These are phyloP conservation scores for Craterocephalus amniculus DNA, from an alignment of 2,797 vertebrate genomes.

Conservation along the genomic window DNA sequence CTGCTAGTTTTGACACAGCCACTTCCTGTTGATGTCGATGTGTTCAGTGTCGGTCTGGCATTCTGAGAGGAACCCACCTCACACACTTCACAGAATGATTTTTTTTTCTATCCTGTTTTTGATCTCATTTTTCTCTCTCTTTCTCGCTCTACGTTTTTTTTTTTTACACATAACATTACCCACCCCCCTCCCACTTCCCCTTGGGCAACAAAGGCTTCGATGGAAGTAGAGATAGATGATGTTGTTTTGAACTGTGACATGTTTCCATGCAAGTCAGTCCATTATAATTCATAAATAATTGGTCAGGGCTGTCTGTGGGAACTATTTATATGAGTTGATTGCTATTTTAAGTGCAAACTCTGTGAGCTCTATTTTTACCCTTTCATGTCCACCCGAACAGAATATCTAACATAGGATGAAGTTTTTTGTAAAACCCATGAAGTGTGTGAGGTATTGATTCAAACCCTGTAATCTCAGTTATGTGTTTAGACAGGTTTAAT, in stretches of 20 bases:
- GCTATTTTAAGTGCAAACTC: slow-evolving; percentile 62
- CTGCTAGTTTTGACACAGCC: slow-evolving; percentile 50
- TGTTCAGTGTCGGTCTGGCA: slow-evolving; percentile 34
- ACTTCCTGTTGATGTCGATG: slow-evolving; percentile 44
- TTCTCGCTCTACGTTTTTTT: slow-evolving; percentile 12
- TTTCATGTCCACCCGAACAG: slow-evolving; percentile 26
- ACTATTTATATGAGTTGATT: slow-evolving; percentile 77
- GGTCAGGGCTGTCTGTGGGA: slow-evolving; percentile 61
- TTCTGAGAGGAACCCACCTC: slow-evolving; percentile 36
- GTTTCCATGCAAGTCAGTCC: slow-evolving; percentile 70
- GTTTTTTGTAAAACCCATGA: slow-evolving; percentile 27
- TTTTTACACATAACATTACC: slow-evolving; percentile 26
- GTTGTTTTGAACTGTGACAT: slow-evolving; percentile 78
- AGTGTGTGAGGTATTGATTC: slow-evolving; percentile 38
- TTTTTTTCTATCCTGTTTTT: background rate
- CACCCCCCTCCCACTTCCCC: slow-evolving; percentile 38
- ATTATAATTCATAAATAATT: slow-evolving; percentile 83
- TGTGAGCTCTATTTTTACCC: slow-evolving; percentile 29
- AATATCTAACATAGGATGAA: slow-evolving; percentile 27
- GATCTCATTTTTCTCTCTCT: slow-evolving; percentile 30
- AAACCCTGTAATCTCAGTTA: slow-evolving; percentile 30
- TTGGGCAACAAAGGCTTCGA: slow-evolving; percentile 52
- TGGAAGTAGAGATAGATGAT: slow-evolving; percentile 74
- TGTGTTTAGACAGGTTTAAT: slow-evolving; percentile 39
- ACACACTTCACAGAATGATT: slow-evolving; percentile 48